phyloP scores from a whole-genome alignment of 2,888 invertebrate species.

The Latrodectus elegans region DNA sequence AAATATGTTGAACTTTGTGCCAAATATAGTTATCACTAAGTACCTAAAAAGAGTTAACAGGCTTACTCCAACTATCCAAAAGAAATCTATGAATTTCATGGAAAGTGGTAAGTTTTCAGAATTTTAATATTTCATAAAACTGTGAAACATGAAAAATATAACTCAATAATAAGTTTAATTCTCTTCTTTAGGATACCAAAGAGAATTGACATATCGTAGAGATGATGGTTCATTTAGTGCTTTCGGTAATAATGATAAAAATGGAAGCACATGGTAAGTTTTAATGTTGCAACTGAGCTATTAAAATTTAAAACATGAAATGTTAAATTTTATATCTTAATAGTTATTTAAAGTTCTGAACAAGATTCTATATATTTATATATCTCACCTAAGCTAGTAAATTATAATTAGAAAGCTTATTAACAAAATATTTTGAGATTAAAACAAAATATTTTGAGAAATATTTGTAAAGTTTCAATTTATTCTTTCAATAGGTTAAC shows the following conservation, averaged over 20 bases:
- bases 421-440: no score
- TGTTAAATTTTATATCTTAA: neutral
- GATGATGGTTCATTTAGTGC: conserved; percentile 76
- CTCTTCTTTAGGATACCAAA: conserved; percentile 74
- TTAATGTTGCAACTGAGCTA: neutral
- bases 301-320: neutral
- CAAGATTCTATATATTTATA: no score
- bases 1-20: conserved; percentile 76
- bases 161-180: neutral
- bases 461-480: no score
- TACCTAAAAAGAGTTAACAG: conserved; percentile 75
- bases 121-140: neutral
- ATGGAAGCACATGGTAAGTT: conserved; percentile 75
- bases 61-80: conserved; percentile 73
- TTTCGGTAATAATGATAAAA: conserved; percentile 74
- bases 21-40: conserved; percentile 75
- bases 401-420: no score
- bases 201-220: conserved; percentile 75
- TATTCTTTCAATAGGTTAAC: conserved; percentile 73
- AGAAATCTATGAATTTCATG: conserved; percentile 74
- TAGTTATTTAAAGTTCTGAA: no score
- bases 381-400: no score
- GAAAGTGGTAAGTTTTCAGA: conserved; percentile 73
- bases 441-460: no score
- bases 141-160: neutral